Conservation (phyloP, 2,113 vertebrate genomes). For the Carassius auratus region DNA sequence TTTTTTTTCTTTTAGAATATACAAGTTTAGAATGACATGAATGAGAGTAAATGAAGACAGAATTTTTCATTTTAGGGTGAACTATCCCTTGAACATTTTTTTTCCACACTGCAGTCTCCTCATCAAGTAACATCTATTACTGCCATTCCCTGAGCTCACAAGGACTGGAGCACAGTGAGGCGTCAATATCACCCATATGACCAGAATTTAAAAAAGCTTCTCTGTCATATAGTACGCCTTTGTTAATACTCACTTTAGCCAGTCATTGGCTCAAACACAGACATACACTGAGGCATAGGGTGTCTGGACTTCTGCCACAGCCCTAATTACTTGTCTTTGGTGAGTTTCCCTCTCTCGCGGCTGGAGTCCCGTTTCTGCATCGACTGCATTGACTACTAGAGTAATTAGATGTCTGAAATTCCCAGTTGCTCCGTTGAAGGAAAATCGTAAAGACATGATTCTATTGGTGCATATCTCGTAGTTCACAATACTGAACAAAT, state of each 20-base stretch:
- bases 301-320: slow-evolving; percentile 18
- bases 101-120: too few species aligned
- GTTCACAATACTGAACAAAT: background rate
- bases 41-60: too few species aligned
- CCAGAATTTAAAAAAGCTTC: background rate
- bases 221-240: background rate
- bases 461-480: background rate
- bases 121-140: background rate
- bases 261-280: background rate
- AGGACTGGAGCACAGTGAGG: background rate
- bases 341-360: background rate
- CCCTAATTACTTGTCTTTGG: slow-evolving; percentile 44
- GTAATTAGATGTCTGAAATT: slow-evolving; percentile 17
- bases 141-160: background rate
- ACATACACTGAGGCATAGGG: slow-evolving; percentile 1
- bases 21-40: too few species aligned
- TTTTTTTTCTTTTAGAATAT: too few species aligned
- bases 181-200: background rate
- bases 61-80: too few species aligned
- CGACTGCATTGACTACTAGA: slow-evolving; percentile 14
- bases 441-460: background rate
- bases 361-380: background rate
- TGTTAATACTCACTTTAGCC: background rate
- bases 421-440: background rate
- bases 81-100: too few species aligned